Base-by-base conservation (phyloP, 2,113 vertebrate species). In the Hymenochirus boettgeri region DNA sequence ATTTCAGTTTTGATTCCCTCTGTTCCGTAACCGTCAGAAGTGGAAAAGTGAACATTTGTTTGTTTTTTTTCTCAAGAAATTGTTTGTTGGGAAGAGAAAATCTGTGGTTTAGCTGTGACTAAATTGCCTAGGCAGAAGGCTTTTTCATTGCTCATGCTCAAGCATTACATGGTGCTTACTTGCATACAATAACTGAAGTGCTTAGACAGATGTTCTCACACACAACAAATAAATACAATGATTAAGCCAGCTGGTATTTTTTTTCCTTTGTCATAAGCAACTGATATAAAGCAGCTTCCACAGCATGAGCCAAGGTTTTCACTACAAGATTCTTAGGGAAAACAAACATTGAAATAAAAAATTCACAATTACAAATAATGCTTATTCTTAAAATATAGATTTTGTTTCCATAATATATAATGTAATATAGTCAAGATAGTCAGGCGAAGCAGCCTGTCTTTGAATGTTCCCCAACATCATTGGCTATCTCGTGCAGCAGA, bases 201-300 rank as follows among this genome's bases (percentile, higher is more conserved):
- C 51, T 64, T 55, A 64, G 52, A 55, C 62, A 64, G 62, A 64
- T 64, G 62, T 56, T 64, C 62, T 22, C 17, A 39, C 23, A 39
- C 23, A 64, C 33, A 62, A 53, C 50, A 64, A 64, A 55, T 55
- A 45, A 26, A 10, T 56, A 46, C 37, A 54, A n/a, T 29, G n/a
- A 26, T 26, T 56, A 56, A 39, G 22, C 23, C 51, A 56, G 17
- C 45, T 29, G 22, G 23, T 12, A 12, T 25, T 55, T 17, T 64
- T 37, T 29, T 25, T 55, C 19, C 22, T 54, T 37, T 31, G 19
- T 37, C 62, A 45, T 46, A 25, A 56, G 42, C 9, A 46, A 10
- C 5, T 27, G 46, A 21, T 19, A 29, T 37, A 64, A 42, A 18
- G 21, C 25, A 64, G 35, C 52, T 12, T 54, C 37, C 62, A 56